Evolutionary conservation across 2,888 invertebrate genomes (phyloP).

Genomic region (Athalia circularis): DNA sequence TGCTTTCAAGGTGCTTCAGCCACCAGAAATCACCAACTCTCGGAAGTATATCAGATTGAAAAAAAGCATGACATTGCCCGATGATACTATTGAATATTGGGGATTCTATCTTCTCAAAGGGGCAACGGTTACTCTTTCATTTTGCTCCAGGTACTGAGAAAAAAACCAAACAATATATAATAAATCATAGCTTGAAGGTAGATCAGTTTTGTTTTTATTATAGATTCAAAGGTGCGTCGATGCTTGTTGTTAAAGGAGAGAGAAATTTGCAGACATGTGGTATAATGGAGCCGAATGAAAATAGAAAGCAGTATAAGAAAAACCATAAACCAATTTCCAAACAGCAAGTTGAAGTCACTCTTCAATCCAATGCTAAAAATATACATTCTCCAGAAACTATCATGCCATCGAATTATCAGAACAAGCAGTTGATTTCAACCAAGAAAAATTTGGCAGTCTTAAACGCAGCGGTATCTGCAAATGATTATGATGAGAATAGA

Average conservation of each 20-base stretch:
- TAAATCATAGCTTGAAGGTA: constrained; percentile 8
- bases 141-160: constrained; percentile 82
- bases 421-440: neutral
- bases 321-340: constrained; percentile 75
- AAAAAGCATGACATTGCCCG: constrained; percentile 88
- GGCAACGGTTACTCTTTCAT: constrained; percentile 85
- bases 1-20: constrained; percentile 84
- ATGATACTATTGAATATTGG: constrained; percentile 92
- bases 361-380: constrained; percentile 78
- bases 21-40: constrained; percentile 81
- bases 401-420: neutral
- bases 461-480: neutral
- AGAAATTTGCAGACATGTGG: constrained; percentile 87
- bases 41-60: constrained; percentile 86
- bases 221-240: constrained; percentile 82
- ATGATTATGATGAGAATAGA: neutral
- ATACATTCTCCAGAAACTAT: constrained; percentile 60
- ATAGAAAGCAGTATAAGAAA: constrained; percentile 77
- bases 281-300: constrained; percentile 82
- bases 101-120: constrained; percentile 89
- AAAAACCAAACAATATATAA: neutral
- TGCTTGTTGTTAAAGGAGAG: constrained; percentile 88
- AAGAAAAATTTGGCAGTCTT: neutral
- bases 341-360: constrained; percentile 79
- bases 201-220: neutral